Base-by-base conservation (phyloP, 2,113 vertebrate genomes). In the Corythoichthys intestinalis region DNA sequence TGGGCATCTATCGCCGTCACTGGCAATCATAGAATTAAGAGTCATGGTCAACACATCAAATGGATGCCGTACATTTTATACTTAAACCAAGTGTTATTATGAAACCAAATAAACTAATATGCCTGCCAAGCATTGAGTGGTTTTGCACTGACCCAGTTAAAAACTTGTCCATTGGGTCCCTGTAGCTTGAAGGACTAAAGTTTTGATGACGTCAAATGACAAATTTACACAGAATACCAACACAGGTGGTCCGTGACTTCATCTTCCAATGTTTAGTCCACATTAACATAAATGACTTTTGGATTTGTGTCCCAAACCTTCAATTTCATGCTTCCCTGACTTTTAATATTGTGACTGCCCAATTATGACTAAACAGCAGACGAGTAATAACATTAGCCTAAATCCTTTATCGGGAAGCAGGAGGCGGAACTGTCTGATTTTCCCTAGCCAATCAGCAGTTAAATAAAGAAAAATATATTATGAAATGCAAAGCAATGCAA, bases 181-280 rank as follows among this genome's bases (percentile, higher is more conserved):
- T 35, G 53, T 63, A 38, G 52, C 15, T 35, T 61, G 53, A 73
- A 28, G 20, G 48, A 52, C 20, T 34, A 44, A 37, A 15, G 67
- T 66, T 64, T 69, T 69, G 20, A 53, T 48, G 44, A 71, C 56
- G 38, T 54, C 17, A 63, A 48, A 58, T 73, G 28, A 69, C 8
- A 37, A 34, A 47, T 44, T 69, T 15, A 34, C 38, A 52, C 66
- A 20, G 44, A 39, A 50, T 37, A 1, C 46, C 44, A 34, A 20
- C 6, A n/a, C 35, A 39, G 34, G 34, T 39, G 14, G 53, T 52
- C 44, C 28, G 44, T 53, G 35, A 53, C 37, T 60, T 65, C 3
- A 38, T 49, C n/a, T 12, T 60, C 4, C 20, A 4, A 54, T n/a
- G 37, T 60, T 60, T 17, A 60, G 57, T 39, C 38, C 3, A 6